Evolutionary conservation across 2,888 invertebrate species (phyloP).

Genomic region (Apodemia zela): DNA sequence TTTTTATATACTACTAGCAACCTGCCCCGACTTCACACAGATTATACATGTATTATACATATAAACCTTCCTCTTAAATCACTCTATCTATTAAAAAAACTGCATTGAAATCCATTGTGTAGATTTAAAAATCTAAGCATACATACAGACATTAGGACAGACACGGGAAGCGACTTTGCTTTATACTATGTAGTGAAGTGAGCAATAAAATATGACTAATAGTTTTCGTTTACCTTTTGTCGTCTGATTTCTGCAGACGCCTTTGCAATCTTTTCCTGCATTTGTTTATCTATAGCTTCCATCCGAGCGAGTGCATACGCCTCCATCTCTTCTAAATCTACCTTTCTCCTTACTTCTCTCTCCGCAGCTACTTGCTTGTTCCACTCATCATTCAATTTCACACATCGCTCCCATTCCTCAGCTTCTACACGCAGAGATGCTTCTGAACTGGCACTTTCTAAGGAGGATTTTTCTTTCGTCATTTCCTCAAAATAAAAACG

Average conservation of each 20-base stretch:
- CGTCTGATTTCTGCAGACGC: conserved; percentile 73
- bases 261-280: conserved; percentile 50
- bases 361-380: conserved; percentile 81
- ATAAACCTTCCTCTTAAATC: too few relatives aligned
- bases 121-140: too few relatives aligned
- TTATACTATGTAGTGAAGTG: too few relatives aligned
- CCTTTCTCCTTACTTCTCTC: conserved; percentile 79
- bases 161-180: too few relatives aligned
- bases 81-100: too few relatives aligned
- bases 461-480: conserved; percentile 67
- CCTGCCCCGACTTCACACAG: too few relatives aligned
- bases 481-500: conserved; percentile 77
- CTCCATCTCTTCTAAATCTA: conserved; percentile 67
- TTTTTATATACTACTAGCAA: too few relatives aligned
- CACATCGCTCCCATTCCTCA: conserved; percentile 82
- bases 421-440: conserved; percentile 79
- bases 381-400: conserved; percentile 85
- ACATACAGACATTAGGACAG: too few relatives aligned
- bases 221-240: conserved; percentile 66
- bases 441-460: conserved; percentile 76
- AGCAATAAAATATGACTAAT: too few relatives aligned
- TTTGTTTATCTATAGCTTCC: conserved; percentile 55
- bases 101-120: too few relatives aligned
- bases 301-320: conserved; percentile 66
- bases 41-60: too few relatives aligned